Evolutionary conservation across 1,140 invertebrate species (phyloP).

Genomic region (Mamestra configurata): DNA sequence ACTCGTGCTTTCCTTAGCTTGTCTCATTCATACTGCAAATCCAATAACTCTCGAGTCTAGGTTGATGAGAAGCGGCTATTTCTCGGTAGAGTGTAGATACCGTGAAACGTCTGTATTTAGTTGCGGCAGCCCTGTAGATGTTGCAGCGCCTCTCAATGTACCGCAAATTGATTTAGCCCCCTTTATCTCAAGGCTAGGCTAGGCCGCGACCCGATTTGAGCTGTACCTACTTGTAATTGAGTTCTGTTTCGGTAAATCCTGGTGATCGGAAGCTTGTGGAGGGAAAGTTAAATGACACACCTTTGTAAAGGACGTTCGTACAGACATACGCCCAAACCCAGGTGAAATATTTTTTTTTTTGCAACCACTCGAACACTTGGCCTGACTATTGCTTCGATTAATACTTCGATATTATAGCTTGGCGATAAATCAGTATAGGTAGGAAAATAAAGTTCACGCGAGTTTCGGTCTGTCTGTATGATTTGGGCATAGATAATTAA

Average conservation of each 20-base stretch:
- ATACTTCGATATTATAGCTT: too few relatives aligned
- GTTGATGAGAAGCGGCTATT: not conserved
- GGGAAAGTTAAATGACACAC: not conserved
- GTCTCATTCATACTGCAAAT: not conserved
- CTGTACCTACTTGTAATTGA: not conserved
- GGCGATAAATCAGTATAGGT: too few relatives aligned
- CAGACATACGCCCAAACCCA: too few relatives aligned
- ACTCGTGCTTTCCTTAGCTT: not conserved
- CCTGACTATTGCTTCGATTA: too few relatives aligned
- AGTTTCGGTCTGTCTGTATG: too few relatives aligned
- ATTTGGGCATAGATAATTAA: too few relatives aligned
- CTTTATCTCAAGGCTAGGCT: slow-evolving; percentile 57
- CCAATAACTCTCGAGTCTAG: not conserved
- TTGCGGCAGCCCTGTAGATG: slow-evolving; percentile 14
- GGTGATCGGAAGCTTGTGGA: not conserved
- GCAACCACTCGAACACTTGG: too few relatives aligned
- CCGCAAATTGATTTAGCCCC: slow-evolving; percentile 62
- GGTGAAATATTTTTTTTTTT: too few relatives aligned
- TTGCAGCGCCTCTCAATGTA: slow-evolving; percentile 11
- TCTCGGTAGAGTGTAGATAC: not conserved
- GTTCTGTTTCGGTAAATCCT: not conserved
- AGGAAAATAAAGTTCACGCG: too few relatives aligned
- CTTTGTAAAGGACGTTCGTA: too few relatives aligned
- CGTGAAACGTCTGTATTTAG: not conserved
- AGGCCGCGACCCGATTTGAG: slow-evolving; percentile 16